Evolutionary conservation across 2,888 invertebrate genomes (phyloP).

Genomic region (Prenolepis imparis): DNA sequence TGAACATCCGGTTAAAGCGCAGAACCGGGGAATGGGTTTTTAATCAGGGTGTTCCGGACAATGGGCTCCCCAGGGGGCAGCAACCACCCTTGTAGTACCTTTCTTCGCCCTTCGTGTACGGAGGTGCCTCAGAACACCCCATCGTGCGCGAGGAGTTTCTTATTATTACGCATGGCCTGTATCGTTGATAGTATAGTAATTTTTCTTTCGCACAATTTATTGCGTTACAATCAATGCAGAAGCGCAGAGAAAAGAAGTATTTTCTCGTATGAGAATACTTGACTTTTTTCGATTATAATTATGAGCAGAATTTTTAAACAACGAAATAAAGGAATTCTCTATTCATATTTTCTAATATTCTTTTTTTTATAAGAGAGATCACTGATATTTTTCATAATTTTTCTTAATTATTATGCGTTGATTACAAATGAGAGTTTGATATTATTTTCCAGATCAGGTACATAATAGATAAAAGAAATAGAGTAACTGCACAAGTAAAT

Average conservation of each 20-base stretch:
- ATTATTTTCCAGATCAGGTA: background rate
- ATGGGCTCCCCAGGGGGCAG: slow-evolving; percentile 83
- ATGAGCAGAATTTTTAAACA: slow-evolving; percentile 60
- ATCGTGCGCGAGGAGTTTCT: slow-evolving; percentile 67
- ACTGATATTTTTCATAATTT: slow-evolving; percentile 1
- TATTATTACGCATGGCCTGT: slow-evolving; percentile 61
- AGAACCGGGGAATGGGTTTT: slow-evolving; percentile 84
- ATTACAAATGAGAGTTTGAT: background rate
- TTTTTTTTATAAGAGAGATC: background rate
- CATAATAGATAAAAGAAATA: background rate
- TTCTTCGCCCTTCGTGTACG: slow-evolving; percentile 78
- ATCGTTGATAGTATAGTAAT: slow-evolving; percentile 62
- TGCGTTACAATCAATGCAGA: slow-evolving; percentile 40
- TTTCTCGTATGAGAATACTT: background rate
- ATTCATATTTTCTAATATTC: background rate
- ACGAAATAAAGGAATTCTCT: background rate
- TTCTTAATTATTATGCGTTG: background rate
- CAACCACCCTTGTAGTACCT: slow-evolving; percentile 80
- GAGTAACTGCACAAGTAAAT: background rate
- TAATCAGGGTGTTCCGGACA: slow-evolving; percentile 85
- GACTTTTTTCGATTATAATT: slow-evolving; percentile 4
- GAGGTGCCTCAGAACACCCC: slow-evolving; percentile 77
- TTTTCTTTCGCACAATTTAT: slow-evolving; percentile 75
- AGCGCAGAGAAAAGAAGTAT: background rate
- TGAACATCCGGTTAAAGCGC: slow-evolving; percentile 72